phyloP scores from a whole-genome alignment of 2,797 vertebrate genomes.

The Notamacropus eugenii region DNA sequence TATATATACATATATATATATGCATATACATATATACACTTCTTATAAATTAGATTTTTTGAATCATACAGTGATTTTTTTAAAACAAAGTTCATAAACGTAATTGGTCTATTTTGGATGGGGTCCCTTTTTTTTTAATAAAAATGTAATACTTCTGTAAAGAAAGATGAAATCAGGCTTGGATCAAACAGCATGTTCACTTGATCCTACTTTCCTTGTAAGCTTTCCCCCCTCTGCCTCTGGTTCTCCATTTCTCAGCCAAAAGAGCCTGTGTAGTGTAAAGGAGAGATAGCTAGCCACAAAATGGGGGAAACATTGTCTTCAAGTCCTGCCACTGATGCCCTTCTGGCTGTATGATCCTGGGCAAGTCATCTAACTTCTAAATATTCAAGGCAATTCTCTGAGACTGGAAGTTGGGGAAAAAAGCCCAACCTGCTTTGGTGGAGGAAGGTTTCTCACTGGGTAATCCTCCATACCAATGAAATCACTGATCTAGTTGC shows the following conservation, averaged over 20 bases:
- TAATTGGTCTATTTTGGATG: not conserved
- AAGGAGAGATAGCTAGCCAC: not conserved
- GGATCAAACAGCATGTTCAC: not conserved
- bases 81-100: not conserved
- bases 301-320: not conserved
- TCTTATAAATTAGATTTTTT: not conserved
- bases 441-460: not conserved
- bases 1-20: too few species aligned
- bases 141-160: not conserved
- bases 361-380: not conserved
- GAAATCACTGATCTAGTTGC: not conserved
- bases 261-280: not conserved
- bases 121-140: not conserved
- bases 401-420: not conserved
- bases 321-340: not conserved
- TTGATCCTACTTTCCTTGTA: not conserved
- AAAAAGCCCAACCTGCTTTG: not conserved
- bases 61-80: not conserved
- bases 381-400: not conserved
- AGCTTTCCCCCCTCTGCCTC: not conserved
- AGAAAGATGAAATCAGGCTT: not conserved
- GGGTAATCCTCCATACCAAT: not conserved
- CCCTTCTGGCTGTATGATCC: not conserved
- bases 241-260: not conserved
- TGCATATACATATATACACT: not conserved